Conservation (phyloP, 2,888 invertebrate genomes). For the Brenthis daphne region DNA sequence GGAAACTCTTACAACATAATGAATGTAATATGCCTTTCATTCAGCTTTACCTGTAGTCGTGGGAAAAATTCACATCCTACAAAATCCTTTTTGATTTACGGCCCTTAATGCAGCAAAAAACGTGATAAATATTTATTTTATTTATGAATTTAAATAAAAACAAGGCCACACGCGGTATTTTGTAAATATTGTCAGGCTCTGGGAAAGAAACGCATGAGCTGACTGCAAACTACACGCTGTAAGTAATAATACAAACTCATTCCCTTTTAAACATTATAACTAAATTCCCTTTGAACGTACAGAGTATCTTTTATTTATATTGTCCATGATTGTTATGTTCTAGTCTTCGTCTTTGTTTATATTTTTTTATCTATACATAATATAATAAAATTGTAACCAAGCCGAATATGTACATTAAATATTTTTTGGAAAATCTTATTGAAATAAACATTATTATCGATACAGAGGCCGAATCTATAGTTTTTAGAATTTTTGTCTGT, state of each 20-base stretch:
- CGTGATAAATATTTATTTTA: conserved; percentile 22
- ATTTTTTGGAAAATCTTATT: no score
- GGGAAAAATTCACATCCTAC: conserved; percentile 5
- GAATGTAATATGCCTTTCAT: no score
- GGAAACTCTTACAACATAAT: no score
- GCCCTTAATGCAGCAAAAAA: neutral
- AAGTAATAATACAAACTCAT: conserved; percentile 4
- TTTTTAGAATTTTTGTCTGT: no score
- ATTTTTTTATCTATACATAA: no score
- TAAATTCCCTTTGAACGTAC: neutral
- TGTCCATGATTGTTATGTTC: no score
- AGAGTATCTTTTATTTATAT: neutral
- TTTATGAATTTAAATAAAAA: conserved; percentile 32
- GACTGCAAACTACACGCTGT: conserved; percentile 24
- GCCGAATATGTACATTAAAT: no score
- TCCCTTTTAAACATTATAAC: conserved; percentile 10
- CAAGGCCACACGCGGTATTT: conserved; percentile 28
- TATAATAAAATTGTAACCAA: no score
- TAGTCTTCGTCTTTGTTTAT: no score
- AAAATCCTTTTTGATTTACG: neutral
- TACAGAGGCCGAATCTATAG: no score
- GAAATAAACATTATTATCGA: no score
- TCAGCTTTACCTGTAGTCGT: neutral
- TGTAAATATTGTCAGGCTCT: conserved; percentile 29
- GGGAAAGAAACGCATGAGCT: conserved; percentile 29